Evolutionary conservation across 2,888 invertebrate genomes (phyloP).

Genomic region (Mechanitis mazaeus): DNA sequence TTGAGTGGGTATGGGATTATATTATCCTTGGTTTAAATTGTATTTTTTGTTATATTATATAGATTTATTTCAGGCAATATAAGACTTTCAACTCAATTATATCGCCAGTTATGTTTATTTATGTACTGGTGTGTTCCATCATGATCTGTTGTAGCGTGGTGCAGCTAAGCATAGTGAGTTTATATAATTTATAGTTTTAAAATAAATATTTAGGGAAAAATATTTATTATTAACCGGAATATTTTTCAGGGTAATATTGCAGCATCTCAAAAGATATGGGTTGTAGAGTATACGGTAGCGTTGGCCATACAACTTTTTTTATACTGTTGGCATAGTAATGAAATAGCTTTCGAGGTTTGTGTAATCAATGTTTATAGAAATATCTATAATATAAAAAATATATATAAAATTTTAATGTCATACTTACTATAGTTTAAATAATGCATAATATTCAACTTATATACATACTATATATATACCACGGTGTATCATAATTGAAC

Average conservation of each 20-base stretch:
- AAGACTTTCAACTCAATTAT: constrained; percentile 40
- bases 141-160: constrained; percentile 55
- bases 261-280: constrained; percentile 48
- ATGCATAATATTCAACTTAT: too few species aligned
- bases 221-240: neutral
- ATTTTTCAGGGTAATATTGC: constrained; percentile 41
- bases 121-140: constrained; percentile 53
- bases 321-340: constrained; percentile 61
- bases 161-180: constrained; percentile 49
- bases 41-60: neutral
- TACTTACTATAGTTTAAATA: too few species aligned
- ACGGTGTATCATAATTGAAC: too few species aligned
- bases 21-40: neutral
- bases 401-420: too few species aligned
- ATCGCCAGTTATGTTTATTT: constrained; percentile 55
- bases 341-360: constrained; percentile 44
- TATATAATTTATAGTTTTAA: neutral
- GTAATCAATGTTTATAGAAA: too few species aligned
- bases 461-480: too few species aligned
- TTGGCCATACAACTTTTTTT: constrained; percentile 51
- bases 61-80: constrained; percentile 41
- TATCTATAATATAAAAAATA: too few species aligned
- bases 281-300: constrained; percentile 44
- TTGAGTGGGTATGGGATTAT: constrained; percentile 40
- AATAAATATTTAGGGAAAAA: too few species aligned